A percentile compares a stretch with the other conserved stretches of the same genome.
Conservation (phyloP, 2,888 invertebrate genomes). For the Eristalinus sepulchralis region DNA sequence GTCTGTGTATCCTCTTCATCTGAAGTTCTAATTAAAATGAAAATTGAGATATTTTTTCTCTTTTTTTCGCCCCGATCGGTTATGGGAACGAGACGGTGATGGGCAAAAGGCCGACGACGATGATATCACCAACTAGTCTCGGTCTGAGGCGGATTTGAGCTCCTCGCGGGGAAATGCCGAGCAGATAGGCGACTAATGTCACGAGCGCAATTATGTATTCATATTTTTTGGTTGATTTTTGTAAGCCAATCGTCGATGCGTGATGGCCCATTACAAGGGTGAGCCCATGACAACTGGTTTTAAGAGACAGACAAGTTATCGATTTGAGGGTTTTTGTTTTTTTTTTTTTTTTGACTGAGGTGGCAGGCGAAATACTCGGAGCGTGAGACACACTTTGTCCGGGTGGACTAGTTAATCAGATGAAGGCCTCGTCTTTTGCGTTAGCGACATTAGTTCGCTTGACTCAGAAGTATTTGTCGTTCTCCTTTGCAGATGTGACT, state of each 20-base stretch:
- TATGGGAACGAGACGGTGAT: constrained; percentile 9
- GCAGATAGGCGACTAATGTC: constrained; percentile 1
- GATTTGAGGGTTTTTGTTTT: not conserved
- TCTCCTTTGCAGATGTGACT: no score
- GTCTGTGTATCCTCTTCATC: not conserved
- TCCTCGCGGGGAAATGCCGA: not conserved
- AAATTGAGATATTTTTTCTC: constrained; percentile 13
- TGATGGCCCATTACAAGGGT: no score
- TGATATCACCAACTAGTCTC: constrained; percentile 28
- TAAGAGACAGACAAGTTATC: not conserved
- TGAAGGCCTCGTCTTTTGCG: no score
- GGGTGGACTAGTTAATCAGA: no score
- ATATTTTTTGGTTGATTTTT: constrained; percentile 3
- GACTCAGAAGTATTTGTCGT: no score
- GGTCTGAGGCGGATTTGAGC: not conserved
- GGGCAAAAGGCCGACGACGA: not conserved
- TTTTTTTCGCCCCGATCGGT: not conserved
- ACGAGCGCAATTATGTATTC: constrained; percentile 47
- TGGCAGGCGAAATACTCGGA: not conserved
- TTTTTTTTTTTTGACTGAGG: no score
- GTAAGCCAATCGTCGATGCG: not conserved
- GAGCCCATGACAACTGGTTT: no score
- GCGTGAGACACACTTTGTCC: no score
- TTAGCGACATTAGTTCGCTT: no score
- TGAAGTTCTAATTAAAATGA: constrained; percentile 28